Conservation (phyloP, 2,888 invertebrate species). For the Ditylenchus weischeri region DNA sequence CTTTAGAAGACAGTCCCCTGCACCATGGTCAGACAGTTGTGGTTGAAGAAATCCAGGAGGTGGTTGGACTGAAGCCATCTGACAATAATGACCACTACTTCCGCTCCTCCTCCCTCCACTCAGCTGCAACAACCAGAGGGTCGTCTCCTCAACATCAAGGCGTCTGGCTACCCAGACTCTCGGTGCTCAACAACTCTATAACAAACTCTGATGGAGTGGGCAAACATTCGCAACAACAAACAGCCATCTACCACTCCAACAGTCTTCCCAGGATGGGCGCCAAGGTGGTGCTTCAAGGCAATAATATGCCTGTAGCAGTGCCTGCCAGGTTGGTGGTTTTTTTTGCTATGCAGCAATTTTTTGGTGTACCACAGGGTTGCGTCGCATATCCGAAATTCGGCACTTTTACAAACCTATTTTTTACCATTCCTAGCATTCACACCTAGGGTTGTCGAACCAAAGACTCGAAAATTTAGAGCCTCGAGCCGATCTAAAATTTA, state of each 20-base stretch:
- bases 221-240: not conserved
- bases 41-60: not conserved
- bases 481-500: too few relatives aligned
- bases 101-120: conserved; percentile 14
- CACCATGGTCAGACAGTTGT: not conserved
- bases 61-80: conserved; percentile 4
- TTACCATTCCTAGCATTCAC: too few relatives aligned
- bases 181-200: not conserved
- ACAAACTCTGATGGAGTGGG: not conserved
- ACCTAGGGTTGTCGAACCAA: too few relatives aligned
- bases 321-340: too few relatives aligned
- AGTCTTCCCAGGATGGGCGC: conserved; percentile 33
- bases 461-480: too few relatives aligned
- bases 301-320: too few relatives aligned
- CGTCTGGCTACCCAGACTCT: not conserved
- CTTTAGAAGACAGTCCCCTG: not conserved
- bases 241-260: conserved; percentile 27
- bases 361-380: too few relatives aligned
- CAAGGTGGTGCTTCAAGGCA: conserved; percentile 1
- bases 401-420: too few relatives aligned
- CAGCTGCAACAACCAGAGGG: conserved; percentile 7
- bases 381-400: too few relatives aligned
- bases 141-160: not conserved
- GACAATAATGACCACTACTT: not conserved
- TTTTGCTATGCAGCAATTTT: too few relatives aligned